Conservation (phyloP, 1,140 invertebrate species). For the Pogonomyrmex californicus region DNA sequence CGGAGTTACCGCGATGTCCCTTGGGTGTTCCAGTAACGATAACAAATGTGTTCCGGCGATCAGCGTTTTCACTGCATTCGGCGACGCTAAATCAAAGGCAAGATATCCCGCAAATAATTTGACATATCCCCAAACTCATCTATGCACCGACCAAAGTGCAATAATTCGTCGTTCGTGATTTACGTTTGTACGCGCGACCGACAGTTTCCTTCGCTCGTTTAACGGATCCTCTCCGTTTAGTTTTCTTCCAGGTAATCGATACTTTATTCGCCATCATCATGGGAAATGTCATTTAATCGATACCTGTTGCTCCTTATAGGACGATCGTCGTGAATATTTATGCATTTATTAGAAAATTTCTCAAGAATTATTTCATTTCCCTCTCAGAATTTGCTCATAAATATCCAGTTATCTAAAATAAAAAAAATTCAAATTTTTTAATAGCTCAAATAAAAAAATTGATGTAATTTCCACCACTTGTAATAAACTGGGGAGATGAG, state of each 20-base stretch:
- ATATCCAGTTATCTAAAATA: not conserved
- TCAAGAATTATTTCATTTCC: not conserved
- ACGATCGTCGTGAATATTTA: not conserved
- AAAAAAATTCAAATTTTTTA: not conserved
- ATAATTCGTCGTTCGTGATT: slow-evolving; percentile 46
- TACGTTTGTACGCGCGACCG: slow-evolving; percentile 34
- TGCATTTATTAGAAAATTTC: slow-evolving; percentile 25
- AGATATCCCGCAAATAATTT: slow-evolving; percentile 67
- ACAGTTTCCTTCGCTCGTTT: not conserved
- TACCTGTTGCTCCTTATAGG: slow-evolving; percentile 23
- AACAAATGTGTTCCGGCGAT: slow-evolving; percentile 64
- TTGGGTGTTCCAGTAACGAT: slow-evolving; percentile 15
- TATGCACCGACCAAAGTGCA: slow-evolving; percentile 4
- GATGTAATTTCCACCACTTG: not conserved
- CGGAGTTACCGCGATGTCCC: not conserved
- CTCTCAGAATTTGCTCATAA: not conserved
- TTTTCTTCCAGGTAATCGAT: slow-evolving; percentile 21
- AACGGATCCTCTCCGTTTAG: slow-evolving; percentile 7
- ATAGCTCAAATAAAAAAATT: not conserved
- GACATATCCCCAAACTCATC: slow-evolving; percentile 49
- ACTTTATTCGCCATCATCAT: slow-evolving; percentile 18
- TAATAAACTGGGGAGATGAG: not conserved
- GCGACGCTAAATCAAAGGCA: slow-evolving; percentile 64
- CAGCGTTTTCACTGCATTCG: slow-evolving; percentile 27
- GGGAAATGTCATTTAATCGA: slow-evolving; percentile 44